Conservation (phyloP, 2,888 invertebrate species). For the Dryobotodes eremita region DNA sequence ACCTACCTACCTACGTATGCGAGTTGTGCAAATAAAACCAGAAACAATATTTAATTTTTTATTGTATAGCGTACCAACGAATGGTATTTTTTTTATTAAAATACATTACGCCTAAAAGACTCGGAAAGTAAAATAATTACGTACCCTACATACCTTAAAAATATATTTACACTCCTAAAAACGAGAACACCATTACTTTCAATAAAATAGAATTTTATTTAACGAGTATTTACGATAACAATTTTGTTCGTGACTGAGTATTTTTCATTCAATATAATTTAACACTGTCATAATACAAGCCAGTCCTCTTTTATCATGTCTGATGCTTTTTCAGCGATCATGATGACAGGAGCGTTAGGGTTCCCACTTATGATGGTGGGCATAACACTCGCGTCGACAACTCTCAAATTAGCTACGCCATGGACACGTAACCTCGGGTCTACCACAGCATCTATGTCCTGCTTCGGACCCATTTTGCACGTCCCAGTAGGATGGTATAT, state of each 20-base stretch:
- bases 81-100: conserved; percentile 57
- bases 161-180: conserved; percentile 63
- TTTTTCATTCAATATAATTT: conserved; percentile 51
- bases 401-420: conserved; percentile 94
- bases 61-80: conserved; percentile 57
- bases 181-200: conserved; percentile 53
- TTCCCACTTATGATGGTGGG: conserved; percentile 97
- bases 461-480: conserved; percentile 96
- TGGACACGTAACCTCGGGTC: conserved; percentile 94
- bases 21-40: conserved; percentile 38
- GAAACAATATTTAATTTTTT: conserved; percentile 48
- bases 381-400: conserved; percentile 97
- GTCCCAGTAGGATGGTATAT: conserved; percentile 97
- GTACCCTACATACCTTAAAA: conserved; percentile 51
- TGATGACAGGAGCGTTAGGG: conserved; percentile 96
- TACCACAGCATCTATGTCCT: conserved; percentile 94
- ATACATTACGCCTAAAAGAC: conserved; percentile 50
- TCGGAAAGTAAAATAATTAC: conserved; percentile 58
- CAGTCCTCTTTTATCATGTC: conserved; percentile 97
- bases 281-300: conserved; percentile 90
- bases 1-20: neutral
- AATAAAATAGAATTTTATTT: conserved; percentile 58
- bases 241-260: conserved; percentile 64
- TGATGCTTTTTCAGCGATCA: conserved; percentile 97
- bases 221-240: conserved; percentile 50